phyloP scores from a whole-genome alignment of 1,140 invertebrate genomes.

The Trichomalopsis sarcophagae region DNA sequence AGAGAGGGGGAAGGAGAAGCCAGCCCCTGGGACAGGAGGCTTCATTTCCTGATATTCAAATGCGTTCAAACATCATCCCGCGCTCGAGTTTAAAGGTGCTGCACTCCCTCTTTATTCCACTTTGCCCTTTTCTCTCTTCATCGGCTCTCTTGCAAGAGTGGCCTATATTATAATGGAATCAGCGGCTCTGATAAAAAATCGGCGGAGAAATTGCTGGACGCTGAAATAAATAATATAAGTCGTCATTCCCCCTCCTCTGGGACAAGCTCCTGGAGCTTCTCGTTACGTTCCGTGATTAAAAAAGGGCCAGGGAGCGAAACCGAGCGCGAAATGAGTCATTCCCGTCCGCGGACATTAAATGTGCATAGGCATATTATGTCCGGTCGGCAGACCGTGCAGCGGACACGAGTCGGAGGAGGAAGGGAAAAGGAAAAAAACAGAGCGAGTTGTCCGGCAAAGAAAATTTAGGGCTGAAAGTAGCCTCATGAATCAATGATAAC shows the following conservation, averaged over 20 bases:
- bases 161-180: no score
- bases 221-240: slow-evolving; percentile 20
- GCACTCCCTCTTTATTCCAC: slow-evolving; percentile 18
- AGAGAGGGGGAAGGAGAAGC: neutral
- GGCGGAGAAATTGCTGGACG: neutral
- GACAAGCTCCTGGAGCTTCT: neutral
- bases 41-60: slow-evolving; percentile 74
- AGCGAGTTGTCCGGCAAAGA: neutral
- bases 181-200: no score
- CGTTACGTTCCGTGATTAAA: slow-evolving; percentile 41
- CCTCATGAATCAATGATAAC: slow-evolving; percentile 51
- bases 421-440: neutral
- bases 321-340: slow-evolving; percentile 40
- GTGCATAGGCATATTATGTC: slow-evolving; percentile 21
- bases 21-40: slow-evolving; percentile 64
- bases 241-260: neutral
- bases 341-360: neutral
- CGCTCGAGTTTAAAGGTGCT: slow-evolving; percentile 19
- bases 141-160: neutral
- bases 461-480: neutral
- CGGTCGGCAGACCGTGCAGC: neutral
- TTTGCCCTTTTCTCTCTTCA: slow-evolving; percentile 7
- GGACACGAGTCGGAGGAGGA: no score
- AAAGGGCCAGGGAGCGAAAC: neutral
- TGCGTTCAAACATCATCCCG: slow-evolving; percentile 70